Percentiles rank a stretch among this genome's conserved stretches.
phyloP scores from a whole-genome alignment of 2,113 vertebrate species.

The Rhombomys opimus region DNA sequence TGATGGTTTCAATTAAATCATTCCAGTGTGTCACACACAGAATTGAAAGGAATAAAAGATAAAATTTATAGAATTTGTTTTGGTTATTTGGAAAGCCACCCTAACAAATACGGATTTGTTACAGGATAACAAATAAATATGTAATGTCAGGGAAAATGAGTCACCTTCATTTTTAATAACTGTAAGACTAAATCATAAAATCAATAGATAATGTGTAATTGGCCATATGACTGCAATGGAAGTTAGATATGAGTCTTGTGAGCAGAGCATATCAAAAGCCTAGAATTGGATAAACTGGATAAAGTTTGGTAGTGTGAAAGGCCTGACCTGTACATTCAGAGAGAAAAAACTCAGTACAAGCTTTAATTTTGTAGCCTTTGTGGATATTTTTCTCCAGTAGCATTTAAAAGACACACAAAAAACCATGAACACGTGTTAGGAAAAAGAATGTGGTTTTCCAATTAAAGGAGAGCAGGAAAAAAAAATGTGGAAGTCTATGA shows the following conservation, averaged over 20 bases:
- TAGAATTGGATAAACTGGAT: neutral
- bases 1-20: neutral
- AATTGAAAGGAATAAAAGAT: neutral
- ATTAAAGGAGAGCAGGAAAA: neutral
- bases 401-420: neutral
- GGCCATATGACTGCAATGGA: neutral
- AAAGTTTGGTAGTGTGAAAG: neutral
- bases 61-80: neutral
- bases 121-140: slow-evolving; percentile 1
- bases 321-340: neutral
- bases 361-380: neutral
- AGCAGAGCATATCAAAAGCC: neutral
- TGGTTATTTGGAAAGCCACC: neutral
- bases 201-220: neutral
- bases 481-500: neutral
- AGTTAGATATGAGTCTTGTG: neutral
- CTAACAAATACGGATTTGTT: slow-evolving; percentile 10
- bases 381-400: neutral
- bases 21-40: neutral
- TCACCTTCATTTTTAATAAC: neutral
- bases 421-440: neutral
- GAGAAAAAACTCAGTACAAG: neutral
- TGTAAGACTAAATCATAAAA: slow-evolving; percentile 3
- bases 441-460: neutral
- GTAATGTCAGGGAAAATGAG: neutral